Evolutionary conservation across 35 echinoderm and acorn worm species (phyloP).

Genomic region (Amphiura filiformis): DNA sequence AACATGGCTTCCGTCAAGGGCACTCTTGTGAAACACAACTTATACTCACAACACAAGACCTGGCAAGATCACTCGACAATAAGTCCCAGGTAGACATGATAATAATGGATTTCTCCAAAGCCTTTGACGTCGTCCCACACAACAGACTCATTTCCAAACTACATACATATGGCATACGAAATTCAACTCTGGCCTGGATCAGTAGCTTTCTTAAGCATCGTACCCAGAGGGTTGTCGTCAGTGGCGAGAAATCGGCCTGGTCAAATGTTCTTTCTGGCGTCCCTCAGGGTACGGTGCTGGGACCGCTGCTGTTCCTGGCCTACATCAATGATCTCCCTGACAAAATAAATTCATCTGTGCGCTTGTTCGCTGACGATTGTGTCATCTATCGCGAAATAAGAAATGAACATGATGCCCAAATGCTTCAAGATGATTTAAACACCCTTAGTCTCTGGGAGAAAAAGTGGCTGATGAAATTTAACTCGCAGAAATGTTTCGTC

Average conservation of each 20-base stretch:
- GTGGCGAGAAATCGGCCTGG: not conserved
- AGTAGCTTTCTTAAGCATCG: not conserved
- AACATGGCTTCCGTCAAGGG: conserved; percentile 41
- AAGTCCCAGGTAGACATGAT: conserved; percentile 35
- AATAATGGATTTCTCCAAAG: conserved; percentile 60
- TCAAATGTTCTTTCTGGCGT: conserved; percentile 7
- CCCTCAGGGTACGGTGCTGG: conserved; percentile 23
- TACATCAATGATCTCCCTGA: conserved; percentile 36
- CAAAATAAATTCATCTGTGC: not conserved
- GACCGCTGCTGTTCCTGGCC: conserved; percentile 7
- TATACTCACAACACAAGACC: conserved; percentile 26
- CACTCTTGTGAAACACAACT: conserved; percentile 35
- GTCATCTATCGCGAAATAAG: conserved; percentile 13
- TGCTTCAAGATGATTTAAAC: conserved; percentile 21
- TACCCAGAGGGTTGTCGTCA: not conserved
- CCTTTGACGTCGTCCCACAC: conserved; percentile 52
- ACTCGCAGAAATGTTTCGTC: not conserved
- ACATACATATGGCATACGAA: not conserved
- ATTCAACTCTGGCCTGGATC: conserved; percentile 8
- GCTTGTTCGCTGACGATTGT: conserved; percentile 28
- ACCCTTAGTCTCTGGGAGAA: conserved; percentile 17
- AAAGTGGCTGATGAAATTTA: conserved; percentile 34
- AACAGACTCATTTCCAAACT: conserved; percentile 30
- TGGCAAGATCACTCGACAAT: conserved; percentile 35
- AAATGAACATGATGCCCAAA: not conserved